Evolutionary conservation across 2,113 vertebrate species (phyloP), one percentile per base, ranked within the genome.

Genomic region (Larimichthys crocea): DNA sequence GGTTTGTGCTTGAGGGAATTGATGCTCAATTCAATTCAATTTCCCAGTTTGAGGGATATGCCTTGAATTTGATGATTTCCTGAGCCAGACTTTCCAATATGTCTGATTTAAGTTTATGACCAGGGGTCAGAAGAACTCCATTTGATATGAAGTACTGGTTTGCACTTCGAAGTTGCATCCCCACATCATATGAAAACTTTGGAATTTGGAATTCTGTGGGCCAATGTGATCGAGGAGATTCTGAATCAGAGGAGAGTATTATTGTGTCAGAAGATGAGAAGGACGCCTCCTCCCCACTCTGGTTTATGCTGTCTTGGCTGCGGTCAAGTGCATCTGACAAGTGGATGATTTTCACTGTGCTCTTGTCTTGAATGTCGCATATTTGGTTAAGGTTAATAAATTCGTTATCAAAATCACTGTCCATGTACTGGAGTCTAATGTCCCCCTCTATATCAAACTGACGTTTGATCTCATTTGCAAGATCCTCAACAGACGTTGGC

Each of bases 21-120:
- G 8, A 64, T 71, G 49, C 14, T 80, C 19, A 84, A 40, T 76
- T 81, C 77, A n/a, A 68, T 44, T 75, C 48, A 15, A 64, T 22
- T 50, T 84, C 68, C 10, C 52, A 46, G n/a, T 84, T 42, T 53
- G 44, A 68, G 12, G 31, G 70, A 73, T 84, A 82, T 40, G 77
- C 80, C 17, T 82, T 53, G 50, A 57, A 85, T 2, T 42, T 76
- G 3, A 19, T 67, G 14, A 88, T 80, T 62, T 88, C 8, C 52
- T 86, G 40, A 16, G 73, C 69, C 16, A 86, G 40, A 42, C 59
- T 26, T 26, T 26, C 26, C 26, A 26, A 26, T 2, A 26, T 26
- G 26, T 26, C 26, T 26, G 26, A 3, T 26, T 26, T 26, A 26
- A 26, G 26, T 26, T 26, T 26, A 26, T 26, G 26, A 26, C 26